Evolutionary conservation across 1,140 invertebrate species (phyloP).

Genomic region (Phortica variegata): DNA sequence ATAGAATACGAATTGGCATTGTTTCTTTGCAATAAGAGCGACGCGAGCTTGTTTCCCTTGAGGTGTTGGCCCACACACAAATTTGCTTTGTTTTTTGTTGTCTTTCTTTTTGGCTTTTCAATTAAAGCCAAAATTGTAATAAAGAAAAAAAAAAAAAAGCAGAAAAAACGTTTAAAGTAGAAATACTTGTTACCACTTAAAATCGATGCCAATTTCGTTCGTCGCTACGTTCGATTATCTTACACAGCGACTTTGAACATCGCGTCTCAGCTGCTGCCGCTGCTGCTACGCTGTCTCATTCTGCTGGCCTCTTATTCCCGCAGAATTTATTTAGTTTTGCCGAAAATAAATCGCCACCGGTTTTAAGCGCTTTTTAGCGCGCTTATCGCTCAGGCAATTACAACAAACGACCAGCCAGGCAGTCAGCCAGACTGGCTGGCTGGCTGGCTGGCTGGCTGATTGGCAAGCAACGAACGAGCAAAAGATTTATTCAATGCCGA

Average conservation of each 20-base stretch:
- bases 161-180: constrained; percentile 37
- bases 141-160: constrained; percentile 9
- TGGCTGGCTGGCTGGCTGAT: constrained; percentile 8
- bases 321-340: constrained; percentile 49
- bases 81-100: constrained; percentile 27
- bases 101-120: constrained; percentile 24
- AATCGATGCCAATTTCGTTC: constrained; percentile 54
- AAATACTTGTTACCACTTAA: constrained; percentile 52
- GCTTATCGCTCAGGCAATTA: constrained; percentile 50
- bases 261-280: constrained; percentile 8
- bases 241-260: constrained; percentile 49
- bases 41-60: neutral
- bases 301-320: constrained; percentile 48
- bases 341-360: constrained; percentile 38
- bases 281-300: constrained; percentile 37
- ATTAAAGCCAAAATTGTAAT: too few relatives aligned
- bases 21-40: constrained; percentile 3
- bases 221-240: too few relatives aligned
- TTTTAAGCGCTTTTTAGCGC: constrained; percentile 35
- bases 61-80: constrained; percentile 43
- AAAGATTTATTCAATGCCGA: too few relatives aligned
- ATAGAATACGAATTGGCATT: neutral
- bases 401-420: constrained; percentile 34
- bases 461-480: constrained; percentile 7
- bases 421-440: neutral